phyloP scores from a whole-genome alignment of 2,113 vertebrate genomes.

The Colossoma macropomum region DNA sequence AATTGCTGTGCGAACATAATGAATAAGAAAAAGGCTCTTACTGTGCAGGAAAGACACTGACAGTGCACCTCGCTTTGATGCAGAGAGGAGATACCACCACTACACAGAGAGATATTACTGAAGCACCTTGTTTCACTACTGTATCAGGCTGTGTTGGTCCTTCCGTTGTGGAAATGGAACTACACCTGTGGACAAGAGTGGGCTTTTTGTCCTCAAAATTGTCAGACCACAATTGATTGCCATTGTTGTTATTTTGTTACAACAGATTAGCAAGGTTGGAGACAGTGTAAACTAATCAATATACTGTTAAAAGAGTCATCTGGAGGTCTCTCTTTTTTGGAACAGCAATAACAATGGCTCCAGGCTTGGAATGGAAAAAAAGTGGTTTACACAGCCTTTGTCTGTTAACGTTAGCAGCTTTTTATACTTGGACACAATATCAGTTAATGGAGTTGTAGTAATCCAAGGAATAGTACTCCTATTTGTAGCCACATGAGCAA shows the following conservation, averaged over 20 bases:
- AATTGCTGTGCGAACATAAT: not conserved
- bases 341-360: not conserved
- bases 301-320: not conserved
- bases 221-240: not conserved
- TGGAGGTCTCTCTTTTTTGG: not conserved
- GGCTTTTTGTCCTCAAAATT: not conserved
- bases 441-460: not conserved
- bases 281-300: not conserved
- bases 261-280: not conserved
- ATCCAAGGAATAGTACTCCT: not conserved
- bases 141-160: not conserved
- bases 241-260: not conserved
- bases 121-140: not conserved
- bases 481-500: not conserved
- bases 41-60: slow-evolving; percentile 7
- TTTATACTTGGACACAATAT: not conserved
- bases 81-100: not conserved
- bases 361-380: not conserved
- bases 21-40: not conserved
- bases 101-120: not conserved
- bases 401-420: not conserved
- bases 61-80: not conserved
- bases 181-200: not conserved
- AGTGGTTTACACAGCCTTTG: not conserved
- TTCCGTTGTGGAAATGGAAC: not conserved